Base-by-base conservation (phyloP, 2,888 invertebrate genomes). In the Drosophila longiperda region DNA sequence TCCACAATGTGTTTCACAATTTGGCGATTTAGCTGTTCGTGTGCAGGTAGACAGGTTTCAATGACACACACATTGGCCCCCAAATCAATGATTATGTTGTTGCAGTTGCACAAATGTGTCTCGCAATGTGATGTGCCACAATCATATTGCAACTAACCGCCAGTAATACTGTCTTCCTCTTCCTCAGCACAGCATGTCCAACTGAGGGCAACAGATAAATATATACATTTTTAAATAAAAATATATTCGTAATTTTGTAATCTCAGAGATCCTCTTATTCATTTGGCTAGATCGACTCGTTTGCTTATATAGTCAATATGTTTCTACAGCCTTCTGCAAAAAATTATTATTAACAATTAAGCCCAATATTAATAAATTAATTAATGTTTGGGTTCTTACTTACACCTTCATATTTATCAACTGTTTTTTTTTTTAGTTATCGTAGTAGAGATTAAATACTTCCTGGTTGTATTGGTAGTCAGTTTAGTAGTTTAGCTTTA, bases 1-100 rank as follows among this genome's bases (percentile, higher is more conserved):
- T 58, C 53, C 64, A 53, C 64, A 70, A 73, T 66, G 63, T 48
- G 53, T 57, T 38, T 38, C 29, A 61, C 61, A 73, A 40, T 58
- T 57, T 53, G 67, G 45, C 45, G 63, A 64, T 67, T 45, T 45
- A 45, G 45, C 23, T 45, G 23, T 45, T 15, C 23, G 8, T 23
- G 15, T 12, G 4, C 8, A 23, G 23, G 7, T 38, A n/a, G 42
- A 17, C 54, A 26, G 7, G 45, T 45, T 23, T 2, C 15, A 45
- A 15, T 45, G 23, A 23, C 23, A 15, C 50, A 61, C 58, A 42
- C 71, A 60, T 60, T 72, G 59, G 4, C 50, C 33, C 38, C 17
- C 29, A 52, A 73, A 73, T 75, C 59, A 64, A 55, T 34, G 34
- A 49, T 38, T 53, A 38, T 32, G n/a, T 11, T 55, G 40, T 32